Evolutionary conservation across 2,888 invertebrate species (phyloP).

Genomic region (Athalia circularis): DNA sequence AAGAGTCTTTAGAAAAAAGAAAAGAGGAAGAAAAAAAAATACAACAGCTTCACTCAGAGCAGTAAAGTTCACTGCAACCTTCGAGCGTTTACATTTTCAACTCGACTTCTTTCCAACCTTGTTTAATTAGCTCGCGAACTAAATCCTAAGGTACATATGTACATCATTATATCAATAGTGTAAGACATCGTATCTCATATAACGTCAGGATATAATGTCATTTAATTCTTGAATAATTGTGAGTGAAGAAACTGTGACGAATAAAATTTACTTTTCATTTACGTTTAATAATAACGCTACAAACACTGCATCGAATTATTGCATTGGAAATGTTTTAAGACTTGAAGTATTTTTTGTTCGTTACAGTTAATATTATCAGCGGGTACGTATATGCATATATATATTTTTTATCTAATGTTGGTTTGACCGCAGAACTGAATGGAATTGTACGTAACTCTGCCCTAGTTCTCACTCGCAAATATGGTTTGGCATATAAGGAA

Average conservation of each 20-base stretch:
- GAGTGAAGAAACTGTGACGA: too few species aligned
- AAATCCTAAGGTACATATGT: not conserved
- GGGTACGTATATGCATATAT: too few species aligned
- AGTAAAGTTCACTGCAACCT: conserved; percentile 11
- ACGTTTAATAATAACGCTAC: too few species aligned
- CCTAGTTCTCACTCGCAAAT: not conserved
- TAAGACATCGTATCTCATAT: too few species aligned
- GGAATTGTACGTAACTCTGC: not conserved
- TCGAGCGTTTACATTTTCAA: conserved; percentile 14
- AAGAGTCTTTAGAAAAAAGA: not conserved
- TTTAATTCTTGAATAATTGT: too few species aligned
- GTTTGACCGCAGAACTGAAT: not conserved
- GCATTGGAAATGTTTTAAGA: too few species aligned
- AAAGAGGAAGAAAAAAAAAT: not conserved
- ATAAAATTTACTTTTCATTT: too few species aligned
- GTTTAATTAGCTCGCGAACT: conserved; percentile 6
- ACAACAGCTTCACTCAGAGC: conserved; percentile 15
- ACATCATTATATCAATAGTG: too few species aligned
- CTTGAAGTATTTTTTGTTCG: too few species aligned
- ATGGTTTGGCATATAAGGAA: not conserved
- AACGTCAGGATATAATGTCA: too few species aligned
- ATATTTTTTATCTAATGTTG: conserved; percentile 12
- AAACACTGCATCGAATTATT: too few species aligned
- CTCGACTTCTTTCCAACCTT: not conserved
- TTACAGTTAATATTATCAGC: too few species aligned